phyloP scores from a whole-genome alignment of 30 jellyfish, hydroid and myxozoan species.

The Aurelia aurita region DNA sequence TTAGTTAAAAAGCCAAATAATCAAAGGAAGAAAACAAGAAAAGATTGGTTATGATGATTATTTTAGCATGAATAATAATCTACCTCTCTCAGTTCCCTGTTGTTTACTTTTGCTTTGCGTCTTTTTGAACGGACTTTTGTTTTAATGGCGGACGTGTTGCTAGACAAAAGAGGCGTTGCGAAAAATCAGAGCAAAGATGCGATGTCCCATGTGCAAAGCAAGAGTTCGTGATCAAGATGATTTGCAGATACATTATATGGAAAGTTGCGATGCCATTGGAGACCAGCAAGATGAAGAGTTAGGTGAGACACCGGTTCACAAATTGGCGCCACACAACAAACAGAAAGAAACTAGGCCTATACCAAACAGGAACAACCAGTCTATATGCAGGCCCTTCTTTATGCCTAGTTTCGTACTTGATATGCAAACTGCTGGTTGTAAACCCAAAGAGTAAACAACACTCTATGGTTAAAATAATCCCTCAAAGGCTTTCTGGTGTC shows the following conservation, averaged over 20 bases:
- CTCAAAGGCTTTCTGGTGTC: no score
- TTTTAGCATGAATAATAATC: neutral
- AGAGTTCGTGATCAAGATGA: slow-evolving; percentile 40
- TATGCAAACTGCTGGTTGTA: no score
- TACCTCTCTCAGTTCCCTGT: neutral
- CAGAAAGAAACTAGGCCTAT: no score
- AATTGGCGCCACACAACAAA: no score
- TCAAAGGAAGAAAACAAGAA: no score
- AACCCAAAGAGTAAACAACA: no score
- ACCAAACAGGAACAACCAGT: no score
- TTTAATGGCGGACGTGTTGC: slow-evolving; percentile 32
- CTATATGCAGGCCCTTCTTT: no score
- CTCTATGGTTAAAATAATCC: no score
- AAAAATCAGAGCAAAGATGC: slow-evolving; percentile 26
- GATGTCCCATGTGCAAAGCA: slow-evolving; percentile 58
- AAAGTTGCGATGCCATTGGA: slow-evolving; percentile 36
- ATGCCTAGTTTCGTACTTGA: no score
- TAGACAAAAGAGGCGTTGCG: neutral
- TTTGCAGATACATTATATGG: slow-evolving; percentile 46
- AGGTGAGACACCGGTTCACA: neutral
- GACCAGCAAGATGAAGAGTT: neutral
- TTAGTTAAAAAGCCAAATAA: no score
- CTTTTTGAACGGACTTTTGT: neutral
- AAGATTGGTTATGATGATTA: no score
- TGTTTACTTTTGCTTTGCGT: slow-evolving; percentile 2